These are phyloP conservation scores for Acleris laterana DNA, from an alignment of 2,888 invertebrate genomes.

Conservation along the genomic window DNA sequence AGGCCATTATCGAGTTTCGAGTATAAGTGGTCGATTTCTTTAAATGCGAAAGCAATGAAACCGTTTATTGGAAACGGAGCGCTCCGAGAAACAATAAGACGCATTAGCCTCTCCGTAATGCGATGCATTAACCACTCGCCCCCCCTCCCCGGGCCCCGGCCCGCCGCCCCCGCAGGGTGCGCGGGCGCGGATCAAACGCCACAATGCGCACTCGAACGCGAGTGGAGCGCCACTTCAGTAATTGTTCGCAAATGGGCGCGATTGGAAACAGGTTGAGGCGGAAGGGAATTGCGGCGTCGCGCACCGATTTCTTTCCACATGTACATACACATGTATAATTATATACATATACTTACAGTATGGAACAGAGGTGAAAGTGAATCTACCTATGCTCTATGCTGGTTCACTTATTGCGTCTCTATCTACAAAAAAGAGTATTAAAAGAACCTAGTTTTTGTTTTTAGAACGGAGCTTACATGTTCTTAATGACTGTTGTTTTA, in stretches of 20 bases:
- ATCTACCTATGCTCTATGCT: no score
- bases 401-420: no score
- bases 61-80: conserved; percentile 30
- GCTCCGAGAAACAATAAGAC: conserved; percentile 32
- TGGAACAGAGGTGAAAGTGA: no score
- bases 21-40: conserved; percentile 33
- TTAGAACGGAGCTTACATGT: no score
- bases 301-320: not conserved
- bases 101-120: conserved; percentile 34
- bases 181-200: conserved; percentile 36
- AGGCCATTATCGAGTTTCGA: conserved; percentile 20
- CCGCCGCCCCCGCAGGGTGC: conserved; percentile 20
- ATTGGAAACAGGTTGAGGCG: conserved; percentile 11
- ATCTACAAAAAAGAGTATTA: no score
- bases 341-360: no score
- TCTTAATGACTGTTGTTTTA: no score
- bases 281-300: not conserved
- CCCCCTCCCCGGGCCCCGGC: conserved; percentile 4
- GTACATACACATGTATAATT: no score
- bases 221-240: conserved; percentile 28
- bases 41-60: conserved; percentile 26
- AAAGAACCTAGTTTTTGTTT: no score
- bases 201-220: conserved; percentile 23
- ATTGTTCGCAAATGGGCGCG: conserved; percentile 27
- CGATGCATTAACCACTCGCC: conserved; percentile 14